Percentiles rank a stretch among this genome's conserved stretches.
These are phyloP conservation scores for Pygmarrhopalites habei DNA, from an alignment of 1,140 invertebrate species.

Conservation along the genomic window DNA sequence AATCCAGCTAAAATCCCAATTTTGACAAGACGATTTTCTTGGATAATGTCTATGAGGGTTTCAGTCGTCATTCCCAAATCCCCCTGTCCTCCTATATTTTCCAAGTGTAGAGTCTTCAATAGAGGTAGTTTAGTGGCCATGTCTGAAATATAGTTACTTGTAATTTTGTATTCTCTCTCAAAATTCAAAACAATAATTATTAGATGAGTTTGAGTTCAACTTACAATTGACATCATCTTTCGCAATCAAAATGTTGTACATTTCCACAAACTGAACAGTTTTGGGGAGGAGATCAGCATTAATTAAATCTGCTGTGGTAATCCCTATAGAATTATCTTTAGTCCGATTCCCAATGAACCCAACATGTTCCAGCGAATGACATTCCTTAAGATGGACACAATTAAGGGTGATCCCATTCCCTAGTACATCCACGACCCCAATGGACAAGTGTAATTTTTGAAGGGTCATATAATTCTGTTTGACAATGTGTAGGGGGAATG, in stretches of 20 bases:
- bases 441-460: constrained; percentile 1
- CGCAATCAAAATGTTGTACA: constrained; percentile 3
- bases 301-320: neutral
- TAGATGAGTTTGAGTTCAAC: too few species aligned
- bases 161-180: too few species aligned
- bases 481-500: constrained; percentile 11
- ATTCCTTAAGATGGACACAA: constrained; percentile 7
- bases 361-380: neutral
- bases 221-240: neutral
- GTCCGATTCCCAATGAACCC: constrained; percentile 10
- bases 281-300: constrained; percentile 2
- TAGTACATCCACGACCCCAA: neutral
- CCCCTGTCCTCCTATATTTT: constrained; percentile 4
- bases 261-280: constrained; percentile 5
- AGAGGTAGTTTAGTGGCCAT: neutral
- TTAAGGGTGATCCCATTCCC: constrained; percentile 3
- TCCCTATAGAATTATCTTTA: neutral
- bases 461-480: constrained; percentile 8
- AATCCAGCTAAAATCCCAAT: constrained; percentile 7
- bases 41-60: neutral
- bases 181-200: too few species aligned
- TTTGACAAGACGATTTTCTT: neutral
- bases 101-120: constrained; percentile 4
- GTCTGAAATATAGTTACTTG: too few species aligned
- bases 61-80: neutral